These are phyloP conservation scores for Catocala sponsa DNA, from an alignment of 2,888 invertebrate species.

Conservation along the genomic window DNA sequence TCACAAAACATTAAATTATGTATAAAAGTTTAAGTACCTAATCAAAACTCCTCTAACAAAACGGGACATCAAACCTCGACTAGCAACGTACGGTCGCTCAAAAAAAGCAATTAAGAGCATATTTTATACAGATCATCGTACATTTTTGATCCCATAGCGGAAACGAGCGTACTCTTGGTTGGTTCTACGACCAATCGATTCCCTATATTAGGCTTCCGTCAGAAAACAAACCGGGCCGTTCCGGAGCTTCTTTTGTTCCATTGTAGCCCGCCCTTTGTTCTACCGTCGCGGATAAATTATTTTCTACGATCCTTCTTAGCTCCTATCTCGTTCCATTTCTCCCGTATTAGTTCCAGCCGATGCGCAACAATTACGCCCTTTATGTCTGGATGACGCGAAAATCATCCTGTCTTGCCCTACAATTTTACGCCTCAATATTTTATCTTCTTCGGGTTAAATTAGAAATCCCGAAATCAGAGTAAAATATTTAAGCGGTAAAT, in stretches of 20 bases:
- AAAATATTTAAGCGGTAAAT: slow-evolving; percentile 54
- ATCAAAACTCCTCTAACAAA: not conserved
- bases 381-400: slow-evolving; percentile 86
- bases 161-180: slow-evolving; percentile 70
- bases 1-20: too few relatives aligned
- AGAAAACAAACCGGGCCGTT: slow-evolving; percentile 80
- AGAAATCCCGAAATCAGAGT: slow-evolving; percentile 65
- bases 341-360: slow-evolving; percentile 86
- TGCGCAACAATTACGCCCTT: slow-evolving; percentile 87
- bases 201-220: slow-evolving; percentile 82
- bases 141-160: slow-evolving; percentile 65
- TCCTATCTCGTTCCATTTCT: slow-evolving; percentile 86
- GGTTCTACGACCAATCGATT: slow-evolving; percentile 81
- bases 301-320: slow-evolving; percentile 84
- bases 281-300: slow-evolving; percentile 85
- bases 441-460: slow-evolving; percentile 76
- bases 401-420: slow-evolving; percentile 80
- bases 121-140: slow-evolving; percentile 45
- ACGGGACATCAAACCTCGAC: not conserved
- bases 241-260: slow-evolving; percentile 83
- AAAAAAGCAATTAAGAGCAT: slow-evolving; percentile 39
- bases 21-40: too few relatives aligned
- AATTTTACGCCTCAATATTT: slow-evolving; percentile 84
- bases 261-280: slow-evolving; percentile 83
- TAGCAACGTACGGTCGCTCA: not conserved